Percentiles rank a stretch among this genome's conserved stretches.
Evolutionary conservation across 2,797 vertebrate species (phyloP).

Genomic region (Betta splendens): DNA sequence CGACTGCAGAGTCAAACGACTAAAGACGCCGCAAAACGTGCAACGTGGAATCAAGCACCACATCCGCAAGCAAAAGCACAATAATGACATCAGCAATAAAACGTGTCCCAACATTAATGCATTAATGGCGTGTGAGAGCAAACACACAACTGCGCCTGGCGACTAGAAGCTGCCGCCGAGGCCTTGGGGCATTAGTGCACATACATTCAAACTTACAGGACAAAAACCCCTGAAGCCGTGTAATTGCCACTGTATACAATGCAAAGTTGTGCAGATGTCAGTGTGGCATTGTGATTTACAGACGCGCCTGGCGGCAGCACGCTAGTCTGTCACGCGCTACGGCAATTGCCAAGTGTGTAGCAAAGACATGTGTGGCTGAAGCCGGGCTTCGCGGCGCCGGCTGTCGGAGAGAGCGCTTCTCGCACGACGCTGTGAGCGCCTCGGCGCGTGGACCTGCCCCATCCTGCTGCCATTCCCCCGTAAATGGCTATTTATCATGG

Average conservation of each 20-base stretch:
- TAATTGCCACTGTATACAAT: constrained; percentile 57
- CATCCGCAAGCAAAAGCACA: constrained; percentile 6
- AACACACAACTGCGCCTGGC: constrained; percentile 6
- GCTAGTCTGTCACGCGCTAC: constrained; percentile 70
- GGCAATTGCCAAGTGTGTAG: constrained; percentile 70
- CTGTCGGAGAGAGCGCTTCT: constrained; percentile 68
- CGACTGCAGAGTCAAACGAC: background rate
- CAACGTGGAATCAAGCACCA: too few species aligned
- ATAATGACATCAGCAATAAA: constrained; percentile 1
- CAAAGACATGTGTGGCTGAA: constrained; percentile 57
- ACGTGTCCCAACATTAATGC: too few species aligned
- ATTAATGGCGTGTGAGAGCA: too few species aligned
- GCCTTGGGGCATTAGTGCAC: constrained; percentile 25
- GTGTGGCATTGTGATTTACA: constrained; percentile 60
- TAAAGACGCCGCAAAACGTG: background rate
- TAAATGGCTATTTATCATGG: constrained; percentile 80
- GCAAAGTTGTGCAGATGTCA: constrained; percentile 65
- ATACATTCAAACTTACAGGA: constrained; percentile 32
- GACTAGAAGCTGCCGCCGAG: constrained; percentile 32
- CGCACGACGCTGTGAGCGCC: constrained; percentile 62
- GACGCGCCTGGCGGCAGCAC: constrained; percentile 58
- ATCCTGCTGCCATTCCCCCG: constrained; percentile 71
- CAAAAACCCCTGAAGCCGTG: constrained; percentile 34
- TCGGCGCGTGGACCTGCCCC: constrained; percentile 64
- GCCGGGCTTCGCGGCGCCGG: constrained; percentile 54